Base-by-base conservation (phyloP, 2,888 invertebrate genomes). In the Pristionchus arcanus region DNA sequence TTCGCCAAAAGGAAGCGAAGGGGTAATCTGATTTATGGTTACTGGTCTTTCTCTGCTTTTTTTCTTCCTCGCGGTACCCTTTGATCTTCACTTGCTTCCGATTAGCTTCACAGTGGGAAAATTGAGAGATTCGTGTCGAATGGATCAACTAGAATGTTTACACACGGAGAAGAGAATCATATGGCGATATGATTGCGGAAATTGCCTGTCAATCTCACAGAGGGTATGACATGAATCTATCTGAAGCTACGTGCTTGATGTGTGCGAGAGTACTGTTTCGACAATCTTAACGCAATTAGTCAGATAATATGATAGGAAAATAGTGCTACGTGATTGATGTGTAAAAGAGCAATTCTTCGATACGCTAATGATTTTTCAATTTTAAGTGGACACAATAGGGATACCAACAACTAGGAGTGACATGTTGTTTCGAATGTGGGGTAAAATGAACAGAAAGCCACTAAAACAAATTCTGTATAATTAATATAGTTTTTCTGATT, bases 11-110 rank as follows among this genome's bases (percentile, higher is more conserved):
- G 81, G 49, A n/a, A 81, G 81, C 81, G 49, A 42, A 25, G 1
- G 74, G 49, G 53, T 81, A 81, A 53, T 81, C 49, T 81, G 81
- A 81, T 81, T 81, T n/a, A 81, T 81, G 81, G 49, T 21, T 53
- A 53, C 49, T 81, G 25, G 25, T 42, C 71, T 31, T 21, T 71
- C 49, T 53, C 81, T 81, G 42, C 53, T 53, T 53, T 81, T 53
- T 28, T 53, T n/a, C 25, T 25, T 19, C 42, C 21, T 42, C 34
- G 74, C 74, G 81, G 81, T 28, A 28, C 42, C 81, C 81, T 81
- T 81, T 81, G 81, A 81, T 81, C 81, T 53, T 42, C 34, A 25
- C n/a, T n/a, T 63, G 49, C 81, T 53, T 74, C 74, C 42, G 81
- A 81, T 81, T 81, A 53, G 49, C 81, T 28, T 9, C 28, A 49